These are phyloP conservation scores for Theristus sp. DNA, from an alignment of 2,888 invertebrate species.

Conservation along the genomic window DNA sequence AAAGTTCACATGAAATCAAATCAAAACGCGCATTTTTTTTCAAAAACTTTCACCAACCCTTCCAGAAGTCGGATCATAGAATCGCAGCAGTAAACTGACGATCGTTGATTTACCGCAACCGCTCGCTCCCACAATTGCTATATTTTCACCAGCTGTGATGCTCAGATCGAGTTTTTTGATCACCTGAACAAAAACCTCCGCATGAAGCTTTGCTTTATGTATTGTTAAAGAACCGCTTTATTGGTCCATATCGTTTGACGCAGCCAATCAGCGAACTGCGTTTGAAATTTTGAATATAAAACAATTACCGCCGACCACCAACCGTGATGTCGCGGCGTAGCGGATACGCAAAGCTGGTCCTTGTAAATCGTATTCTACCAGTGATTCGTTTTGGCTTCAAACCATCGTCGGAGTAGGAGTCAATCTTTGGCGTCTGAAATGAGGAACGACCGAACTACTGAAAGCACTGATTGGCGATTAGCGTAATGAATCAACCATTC, in stretches of 20 bases:
- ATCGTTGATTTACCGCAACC: constrained; percentile 52
- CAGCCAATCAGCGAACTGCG: too few relatives aligned
- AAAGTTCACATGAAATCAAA: too few relatives aligned
- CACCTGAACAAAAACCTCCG: not conserved
- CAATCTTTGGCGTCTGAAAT: constrained; percentile 33
- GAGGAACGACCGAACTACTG: too few relatives aligned
- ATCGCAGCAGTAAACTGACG: constrained; percentile 51
- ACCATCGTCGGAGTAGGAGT: constrained; percentile 39
- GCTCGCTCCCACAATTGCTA: constrained; percentile 44
- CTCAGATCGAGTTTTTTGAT: not conserved
- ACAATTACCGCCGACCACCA: not conserved
- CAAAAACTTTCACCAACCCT: too few relatives aligned
- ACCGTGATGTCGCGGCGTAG: constrained; percentile 53
- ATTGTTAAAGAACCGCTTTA: too few relatives aligned
- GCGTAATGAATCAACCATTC: too few relatives aligned
- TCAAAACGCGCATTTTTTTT: too few relatives aligned
- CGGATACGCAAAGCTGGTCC: constrained; percentile 56
- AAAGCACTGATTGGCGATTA: too few relatives aligned
- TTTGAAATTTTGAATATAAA: too few relatives aligned
- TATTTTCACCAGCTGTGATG: constrained; percentile 26
- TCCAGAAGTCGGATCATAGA: constrained; percentile 50
- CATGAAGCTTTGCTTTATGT: too few relatives aligned
- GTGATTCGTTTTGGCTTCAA: constrained; percentile 16
- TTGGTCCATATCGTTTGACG: too few relatives aligned
- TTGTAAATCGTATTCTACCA: constrained; percentile 43